Evolutionary conservation across 2,888 invertebrate genomes (phyloP), one percentile per base, ranked within the genome.

Genomic region (Pseudolycoriella hygida): DNA sequence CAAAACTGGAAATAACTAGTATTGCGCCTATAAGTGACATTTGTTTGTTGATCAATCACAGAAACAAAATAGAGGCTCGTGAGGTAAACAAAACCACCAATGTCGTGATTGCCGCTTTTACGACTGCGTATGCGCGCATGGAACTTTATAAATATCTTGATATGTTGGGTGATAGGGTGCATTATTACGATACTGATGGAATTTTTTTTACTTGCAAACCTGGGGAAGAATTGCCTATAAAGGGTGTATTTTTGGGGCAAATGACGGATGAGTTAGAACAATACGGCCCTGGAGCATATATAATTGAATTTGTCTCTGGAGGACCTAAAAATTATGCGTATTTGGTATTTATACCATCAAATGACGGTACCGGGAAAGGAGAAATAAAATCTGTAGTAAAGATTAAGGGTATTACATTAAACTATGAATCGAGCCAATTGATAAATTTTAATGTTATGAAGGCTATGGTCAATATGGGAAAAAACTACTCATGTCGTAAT

Each of bases 161-260:
- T 8, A 46, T 46, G 17, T 47, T 64, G 4, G 54, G 50, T 5
- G 25, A 25, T 25, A 40, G 57, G 11, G 56, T 56, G 10, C 44
- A 62, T 10, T 62, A 64, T 49, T 58, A 50, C 42, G 60, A 64
- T 42, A 64, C 62, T 1, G 61, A 62, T 46, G 55, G 54, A 2
- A 52, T 60, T 4, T 56, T 63, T 32, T 61, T 53, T 45, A 47
- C 52, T 6, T 18, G 17, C 6, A 12, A 49, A 25, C 14, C 49
- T 45, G 46, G 45, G 11, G 49, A 48, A n/a, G 50, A 46, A 34
- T 46, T 51, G 11, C 55, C 56, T 8, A 48, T 52, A 8, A 47
- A 53, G 1, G 60, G 58, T 17, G 52, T 54, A 45, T 56, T 50
- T 46, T 43, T 61, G 11, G 57, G 59, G 1, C 58, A 63, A 40